phyloP scores from a whole-genome alignment of 2,797 vertebrate species.

The Megalops cyprinoides region DNA sequence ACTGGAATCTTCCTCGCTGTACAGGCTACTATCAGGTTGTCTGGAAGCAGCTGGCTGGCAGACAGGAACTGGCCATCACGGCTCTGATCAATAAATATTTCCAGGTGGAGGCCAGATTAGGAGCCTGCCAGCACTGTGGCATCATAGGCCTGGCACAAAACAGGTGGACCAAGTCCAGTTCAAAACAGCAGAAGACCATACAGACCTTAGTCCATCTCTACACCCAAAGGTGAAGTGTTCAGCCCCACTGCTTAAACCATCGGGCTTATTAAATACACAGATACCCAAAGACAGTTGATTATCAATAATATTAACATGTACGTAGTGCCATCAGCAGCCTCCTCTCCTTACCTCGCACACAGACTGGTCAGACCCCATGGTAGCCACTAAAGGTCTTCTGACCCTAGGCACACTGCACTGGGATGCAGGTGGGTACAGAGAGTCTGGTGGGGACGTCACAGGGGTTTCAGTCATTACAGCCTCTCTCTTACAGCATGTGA shows the following conservation, averaged over 20 bases:
- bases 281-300: too few relatives aligned
- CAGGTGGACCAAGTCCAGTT: neutral
- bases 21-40: conserved; percentile 92
- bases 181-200: too few relatives aligned
- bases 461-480: neutral
- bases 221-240: too few relatives aligned
- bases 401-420: conserved; percentile 90
- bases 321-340: neutral
- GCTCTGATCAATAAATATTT: conserved; percentile 94
- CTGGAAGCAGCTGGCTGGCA: conserved; percentile 87
- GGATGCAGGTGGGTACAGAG: conserved; percentile 98
- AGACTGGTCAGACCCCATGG: conserved; percentile 83
- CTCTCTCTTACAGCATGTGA: too few relatives aligned
- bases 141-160: conserved; percentile 80
- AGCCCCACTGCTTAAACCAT: too few relatives aligned
- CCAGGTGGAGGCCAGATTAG: conserved; percentile 82
- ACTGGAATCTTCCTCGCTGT: conserved; percentile 89
- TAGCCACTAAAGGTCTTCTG: too few relatives aligned
- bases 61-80: conserved; percentile 92
- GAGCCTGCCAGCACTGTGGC: conserved; percentile 82
- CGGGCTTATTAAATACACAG: too few relatives aligned
- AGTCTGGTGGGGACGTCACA: conserved; percentile 66
- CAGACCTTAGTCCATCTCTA: too few relatives aligned
- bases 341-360: conserved; percentile 87
- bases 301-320: too few relatives aligned